Conservation (phyloP, 2,888 invertebrate genomes). For the Eremobia ochroleuca region DNA sequence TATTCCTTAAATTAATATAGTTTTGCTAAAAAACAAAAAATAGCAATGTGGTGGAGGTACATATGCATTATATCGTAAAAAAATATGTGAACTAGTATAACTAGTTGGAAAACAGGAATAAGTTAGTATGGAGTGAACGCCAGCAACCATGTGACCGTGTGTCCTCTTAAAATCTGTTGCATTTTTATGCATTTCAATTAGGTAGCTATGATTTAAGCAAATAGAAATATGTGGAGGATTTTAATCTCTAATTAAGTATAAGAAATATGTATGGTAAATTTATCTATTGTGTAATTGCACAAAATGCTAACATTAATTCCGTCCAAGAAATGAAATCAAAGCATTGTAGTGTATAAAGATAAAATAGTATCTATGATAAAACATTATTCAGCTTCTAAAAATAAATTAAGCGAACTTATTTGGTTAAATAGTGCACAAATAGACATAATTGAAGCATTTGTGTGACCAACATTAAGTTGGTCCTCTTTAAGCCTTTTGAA, state of each 20-base stretch:
- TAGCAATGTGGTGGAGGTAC: no score
- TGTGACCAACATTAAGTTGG: not conserved
- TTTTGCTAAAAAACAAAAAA: no score
- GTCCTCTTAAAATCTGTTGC: not conserved
- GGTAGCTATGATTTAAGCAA: not conserved
- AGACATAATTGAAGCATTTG: not conserved
- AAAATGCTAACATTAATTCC: slow-evolving; percentile 9
- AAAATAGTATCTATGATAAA: not conserved
- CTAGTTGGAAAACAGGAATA: no score
- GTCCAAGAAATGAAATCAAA: slow-evolving; percentile 15
- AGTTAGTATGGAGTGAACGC: not conserved
- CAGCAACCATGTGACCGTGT: not conserved
- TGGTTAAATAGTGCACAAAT: not conserved
- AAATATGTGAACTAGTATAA: no score
- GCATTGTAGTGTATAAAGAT: not conserved
- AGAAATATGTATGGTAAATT: slow-evolving; percentile 1
- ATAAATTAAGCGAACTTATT: not conserved
- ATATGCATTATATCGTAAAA: no score
- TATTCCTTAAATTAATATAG: not conserved
- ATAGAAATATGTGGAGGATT: slow-evolving; percentile 25
- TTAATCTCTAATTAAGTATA: slow-evolving; percentile 22
- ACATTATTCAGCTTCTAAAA: slow-evolving; percentile 1
- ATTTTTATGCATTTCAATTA: not conserved
- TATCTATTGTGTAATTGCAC: not conserved
- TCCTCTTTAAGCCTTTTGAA: not conserved